A percentile compares a stretch with the other conserved stretches of the same genome.
phyloP scores from a whole-genome alignment of 2,113 vertebrate genomes.

The Callipepla squamata region DNA sequence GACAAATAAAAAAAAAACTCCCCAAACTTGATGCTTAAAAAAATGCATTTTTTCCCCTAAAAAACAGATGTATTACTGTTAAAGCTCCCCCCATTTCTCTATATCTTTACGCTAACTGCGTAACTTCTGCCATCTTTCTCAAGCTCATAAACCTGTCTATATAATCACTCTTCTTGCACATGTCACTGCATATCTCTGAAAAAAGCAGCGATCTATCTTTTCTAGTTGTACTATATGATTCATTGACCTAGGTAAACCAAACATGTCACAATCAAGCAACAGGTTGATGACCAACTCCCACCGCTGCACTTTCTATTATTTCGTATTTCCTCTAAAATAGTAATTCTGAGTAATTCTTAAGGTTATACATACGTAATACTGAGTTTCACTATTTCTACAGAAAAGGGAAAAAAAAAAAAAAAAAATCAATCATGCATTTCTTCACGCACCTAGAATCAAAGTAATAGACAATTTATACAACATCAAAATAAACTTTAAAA shows the following conservation, averaged over 20 bases:
- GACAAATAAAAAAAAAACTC: not conserved
- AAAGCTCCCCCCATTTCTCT: fast-evolving
- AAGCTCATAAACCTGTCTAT: not conserved
- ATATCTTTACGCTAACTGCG: fast-evolving
- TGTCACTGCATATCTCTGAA: not conserved
- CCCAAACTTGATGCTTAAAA: not conserved
- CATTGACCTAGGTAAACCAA: not conserved
- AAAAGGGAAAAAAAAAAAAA: not conserved
- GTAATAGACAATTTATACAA: not conserved
- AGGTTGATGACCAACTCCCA: not conserved
- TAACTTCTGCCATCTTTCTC: not conserved
- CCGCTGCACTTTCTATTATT: not conserved
- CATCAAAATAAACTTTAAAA: not conserved
- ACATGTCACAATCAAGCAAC: fast-evolving
- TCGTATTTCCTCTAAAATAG: not conserved
- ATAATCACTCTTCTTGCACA: not conserved
- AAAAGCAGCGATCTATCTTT: not conserved
- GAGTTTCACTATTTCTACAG: not conserved
- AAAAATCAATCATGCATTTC: not conserved
- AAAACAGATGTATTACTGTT: not conserved
- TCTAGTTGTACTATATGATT: fast-evolving
- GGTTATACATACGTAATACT: not conserved
- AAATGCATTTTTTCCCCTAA: too few relatives aligned
- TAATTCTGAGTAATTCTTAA: not conserved
- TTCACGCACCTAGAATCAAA: not conserved